Base-by-base conservation (phyloP, 2,888 invertebrate species). In the Drosophila ochracea region DNA sequence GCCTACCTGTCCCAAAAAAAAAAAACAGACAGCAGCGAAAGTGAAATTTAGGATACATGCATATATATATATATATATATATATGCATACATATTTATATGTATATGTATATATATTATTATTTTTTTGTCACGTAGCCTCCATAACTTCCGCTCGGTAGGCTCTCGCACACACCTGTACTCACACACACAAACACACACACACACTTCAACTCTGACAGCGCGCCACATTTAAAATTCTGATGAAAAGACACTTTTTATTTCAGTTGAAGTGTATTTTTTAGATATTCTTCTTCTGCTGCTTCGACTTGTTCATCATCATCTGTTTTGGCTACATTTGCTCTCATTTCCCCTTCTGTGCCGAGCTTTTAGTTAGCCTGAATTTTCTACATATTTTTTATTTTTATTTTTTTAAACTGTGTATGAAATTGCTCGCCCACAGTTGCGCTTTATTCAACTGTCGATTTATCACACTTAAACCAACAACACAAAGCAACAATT, bases 201-300 rank as follows among this genome's bases (percentile, higher is more conserved):
- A 68, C 74, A 69, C 41, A 68, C 61, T 58, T 28, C 68, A 35
- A 77, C 68, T 55, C 57, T 66, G 65, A 52, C 66, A 59, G 43
- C 55, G 68, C 43, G 33, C 39, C 73, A 64, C 83, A 89, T 90
- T 88, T 85, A 86, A 87, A 84, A 85, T 86, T 87, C 87, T 82
- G 78, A 89, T 83, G 88, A 91, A 90, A 89, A 89, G 90, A 88
- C 82, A 90, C 77, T 80, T 89, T 90, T 87, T 78, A 82, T 90
- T 28, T 82, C 75, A 70, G 64, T 60, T 58, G 35, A 68, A 68
- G 74, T 78, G 78, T 71, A 78, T 31, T 52, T 63, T 67, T 57
- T 52, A 50, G 21, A 37, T 61, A n/a, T 64, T 50, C 21, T 54
- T 55, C 47, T 30, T 41, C 49, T 57, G 50, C 21, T 30, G 52